Conservation (phyloP, 2,797 vertebrate genomes). For the Echeneis naucrates region DNA sequence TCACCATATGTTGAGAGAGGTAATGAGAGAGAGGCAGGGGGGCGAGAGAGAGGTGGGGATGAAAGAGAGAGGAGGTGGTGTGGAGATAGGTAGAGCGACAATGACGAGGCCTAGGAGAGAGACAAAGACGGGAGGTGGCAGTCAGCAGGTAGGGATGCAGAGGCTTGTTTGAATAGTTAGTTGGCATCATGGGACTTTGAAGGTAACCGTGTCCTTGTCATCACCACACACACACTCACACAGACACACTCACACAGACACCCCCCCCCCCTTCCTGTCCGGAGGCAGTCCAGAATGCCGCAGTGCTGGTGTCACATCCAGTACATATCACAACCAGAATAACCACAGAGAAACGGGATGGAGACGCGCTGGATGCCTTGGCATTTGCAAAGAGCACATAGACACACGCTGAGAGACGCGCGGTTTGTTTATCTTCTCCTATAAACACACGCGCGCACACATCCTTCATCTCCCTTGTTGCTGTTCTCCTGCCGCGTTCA, state of each 20-base stretch:
- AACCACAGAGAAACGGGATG: constrained; percentile 72
- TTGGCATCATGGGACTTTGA: constrained; percentile 79
- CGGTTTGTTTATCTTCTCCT: constrained; percentile 36
- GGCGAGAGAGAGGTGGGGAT: constrained; percentile 4
- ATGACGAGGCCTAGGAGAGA: constrained; percentile 17
- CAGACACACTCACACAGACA: constrained; percentile 31
- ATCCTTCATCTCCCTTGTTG: constrained; percentile 42
- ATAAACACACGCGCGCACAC: constrained; percentile 35
- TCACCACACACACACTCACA: constrained; percentile 34
- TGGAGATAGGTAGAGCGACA: constrained; percentile 37
- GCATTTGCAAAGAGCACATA: constrained; percentile 65
- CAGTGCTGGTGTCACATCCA: constrained; percentile 81
- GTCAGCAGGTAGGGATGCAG: constrained; percentile 60
- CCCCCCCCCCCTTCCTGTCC: constrained; percentile 51
- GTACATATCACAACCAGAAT: constrained; percentile 73
- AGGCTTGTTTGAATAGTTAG: constrained; percentile 71
- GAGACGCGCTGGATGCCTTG: constrained; percentile 64
- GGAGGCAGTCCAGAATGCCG: constrained; percentile 73
- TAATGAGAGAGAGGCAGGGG: constrained; percentile 11
- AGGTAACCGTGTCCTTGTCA: constrained; percentile 84
- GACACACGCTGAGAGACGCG: constrained; percentile 26
- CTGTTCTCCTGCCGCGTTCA: constrained; percentile 51
- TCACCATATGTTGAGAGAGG: constrained; percentile 78
- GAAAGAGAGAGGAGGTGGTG: constrained; percentile 19
- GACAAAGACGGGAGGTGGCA: constrained; percentile 43